Conservation (phyloP, 2,888 invertebrate genomes). For the Acanthopleura granulata region DNA sequence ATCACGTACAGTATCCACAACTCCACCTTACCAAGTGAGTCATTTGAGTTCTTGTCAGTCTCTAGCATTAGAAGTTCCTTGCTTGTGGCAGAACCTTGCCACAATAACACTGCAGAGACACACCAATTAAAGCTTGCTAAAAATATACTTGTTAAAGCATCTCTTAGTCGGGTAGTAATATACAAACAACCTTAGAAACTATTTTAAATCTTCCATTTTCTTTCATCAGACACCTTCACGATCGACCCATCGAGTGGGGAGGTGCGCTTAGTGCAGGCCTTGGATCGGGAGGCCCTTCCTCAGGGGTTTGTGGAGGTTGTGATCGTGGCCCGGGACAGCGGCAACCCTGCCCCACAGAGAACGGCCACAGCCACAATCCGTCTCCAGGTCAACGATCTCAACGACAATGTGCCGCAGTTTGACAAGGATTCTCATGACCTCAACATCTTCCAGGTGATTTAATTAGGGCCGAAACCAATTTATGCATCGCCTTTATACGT, state of each 20-base stretch:
- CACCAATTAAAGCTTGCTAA: no score
- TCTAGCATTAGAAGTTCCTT: no score
- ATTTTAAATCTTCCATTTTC: neutral
- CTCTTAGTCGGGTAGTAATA: no score
- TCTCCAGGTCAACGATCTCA: neutral
- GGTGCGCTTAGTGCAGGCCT: neutral
- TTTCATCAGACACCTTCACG: neutral
- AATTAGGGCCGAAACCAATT: no score
- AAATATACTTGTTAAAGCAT: no score
- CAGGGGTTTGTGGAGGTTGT: neutral
- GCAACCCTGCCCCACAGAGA: neutral
- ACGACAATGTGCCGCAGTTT: neutral
- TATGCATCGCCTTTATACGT: no score
- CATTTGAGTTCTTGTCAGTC: no score
- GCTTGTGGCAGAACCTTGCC: no score
- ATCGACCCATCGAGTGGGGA: neutral
- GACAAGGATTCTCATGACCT: neutral
- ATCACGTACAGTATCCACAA: neutral
- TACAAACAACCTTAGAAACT: no score
- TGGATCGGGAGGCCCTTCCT: neutral
- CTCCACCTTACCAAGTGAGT: neutral
- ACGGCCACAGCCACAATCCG: neutral
- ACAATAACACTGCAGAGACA: no score
- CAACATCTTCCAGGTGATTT: neutral
- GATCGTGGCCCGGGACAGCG: conserved; percentile 9